Conservation (phyloP, 1,140 invertebrate genomes). For the Lordiphosa collinella region DNA sequence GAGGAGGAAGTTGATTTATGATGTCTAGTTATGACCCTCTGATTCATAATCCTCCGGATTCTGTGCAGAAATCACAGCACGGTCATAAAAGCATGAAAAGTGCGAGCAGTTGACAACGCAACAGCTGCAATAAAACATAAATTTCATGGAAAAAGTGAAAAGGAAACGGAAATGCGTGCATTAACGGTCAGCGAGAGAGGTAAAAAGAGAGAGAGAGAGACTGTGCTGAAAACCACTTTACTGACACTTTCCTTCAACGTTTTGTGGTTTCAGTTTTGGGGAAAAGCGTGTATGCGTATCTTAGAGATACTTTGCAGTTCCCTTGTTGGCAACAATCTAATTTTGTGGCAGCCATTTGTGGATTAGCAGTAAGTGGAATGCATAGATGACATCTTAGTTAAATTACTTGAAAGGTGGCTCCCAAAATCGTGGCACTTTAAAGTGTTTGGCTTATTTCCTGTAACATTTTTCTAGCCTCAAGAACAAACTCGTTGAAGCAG, state of each 20-base stretch:
- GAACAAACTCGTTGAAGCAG: constrained; percentile 4
- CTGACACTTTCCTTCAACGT: constrained; percentile 27
- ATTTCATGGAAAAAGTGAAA: constrained; percentile 17
- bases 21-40: constrained; percentile 49
- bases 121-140: constrained; percentile 58
- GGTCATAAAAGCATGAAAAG: constrained; percentile 40
- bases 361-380: constrained; percentile 27
- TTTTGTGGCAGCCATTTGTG: constrained; percentile 65
- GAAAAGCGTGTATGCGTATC: constrained; percentile 15
- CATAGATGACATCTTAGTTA: no score
- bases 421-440: neutral
- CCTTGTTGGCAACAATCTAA: constrained; percentile 4
- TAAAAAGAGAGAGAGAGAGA: neutral
- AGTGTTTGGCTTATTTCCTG: no score
- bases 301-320: constrained; percentile 9
- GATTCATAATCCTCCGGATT: constrained; percentile 38
- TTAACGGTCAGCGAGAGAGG: constrained; percentile 11
- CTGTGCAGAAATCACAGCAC: constrained; percentile 40
- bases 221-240: constrained; percentile 44
- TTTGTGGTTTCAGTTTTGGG: constrained; percentile 2
- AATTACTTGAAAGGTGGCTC: no score
- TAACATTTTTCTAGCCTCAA: neutral
- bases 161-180: constrained; percentile 48
- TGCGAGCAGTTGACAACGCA: constrained; percentile 8
- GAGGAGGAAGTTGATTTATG: constrained; percentile 43